A percentile compares a stretch with the other conserved stretches of the same genome.
These are phyloP conservation scores for Papilio xuthus DNA, from an alignment of 1,140 invertebrate genomes.

Conservation along the genomic window DNA sequence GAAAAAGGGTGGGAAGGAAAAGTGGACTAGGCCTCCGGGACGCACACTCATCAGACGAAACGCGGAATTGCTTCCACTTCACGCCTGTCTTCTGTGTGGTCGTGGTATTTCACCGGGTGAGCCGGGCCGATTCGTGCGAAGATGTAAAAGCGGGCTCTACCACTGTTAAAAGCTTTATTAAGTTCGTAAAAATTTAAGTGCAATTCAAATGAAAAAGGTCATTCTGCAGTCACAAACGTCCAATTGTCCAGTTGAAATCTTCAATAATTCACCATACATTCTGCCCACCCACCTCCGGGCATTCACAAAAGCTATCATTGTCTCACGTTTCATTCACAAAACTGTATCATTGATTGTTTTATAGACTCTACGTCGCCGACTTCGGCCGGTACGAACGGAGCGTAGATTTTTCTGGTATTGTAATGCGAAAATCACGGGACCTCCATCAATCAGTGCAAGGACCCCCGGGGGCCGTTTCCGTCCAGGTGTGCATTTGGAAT, in stretches of 20 bases:
- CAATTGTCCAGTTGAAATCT: conserved; percentile 47
- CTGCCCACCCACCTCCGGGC: conserved; percentile 61
- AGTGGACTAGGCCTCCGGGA: too few relatives aligned
- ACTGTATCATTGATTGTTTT: conserved; percentile 79
- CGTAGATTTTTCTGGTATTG: conserved; percentile 70
- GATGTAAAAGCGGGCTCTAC: too few relatives aligned
- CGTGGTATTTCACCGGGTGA: too few relatives aligned
- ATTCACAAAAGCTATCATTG: conserved; percentile 68
- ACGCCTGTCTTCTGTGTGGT: too few relatives aligned
- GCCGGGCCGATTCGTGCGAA: too few relatives aligned
- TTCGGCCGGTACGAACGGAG: conserved; percentile 61
- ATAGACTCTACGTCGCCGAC: conserved; percentile 77
- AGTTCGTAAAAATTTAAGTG: conserved; percentile 1
- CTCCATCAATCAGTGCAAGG: conserved; percentile 75
- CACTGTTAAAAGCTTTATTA: too few relatives aligned
- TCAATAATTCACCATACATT: conserved; percentile 71
- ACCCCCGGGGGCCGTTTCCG: conserved; percentile 79
- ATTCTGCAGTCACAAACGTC: conserved; percentile 41
- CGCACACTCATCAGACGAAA: too few relatives aligned
- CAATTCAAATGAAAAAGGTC: conserved; percentile 14
- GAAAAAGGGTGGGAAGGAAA: too few relatives aligned
- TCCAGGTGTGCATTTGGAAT: conserved; percentile 80
- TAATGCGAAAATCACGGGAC: conserved; percentile 69
- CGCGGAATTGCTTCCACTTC: too few relatives aligned
- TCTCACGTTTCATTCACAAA: conserved; percentile 76